A percentile compares a stretch with the other conserved stretches of the same genome.
These are phyloP conservation scores for Philaenus spumarius DNA, from an alignment of 1,140 invertebrate genomes.

Conservation along the genomic window DNA sequence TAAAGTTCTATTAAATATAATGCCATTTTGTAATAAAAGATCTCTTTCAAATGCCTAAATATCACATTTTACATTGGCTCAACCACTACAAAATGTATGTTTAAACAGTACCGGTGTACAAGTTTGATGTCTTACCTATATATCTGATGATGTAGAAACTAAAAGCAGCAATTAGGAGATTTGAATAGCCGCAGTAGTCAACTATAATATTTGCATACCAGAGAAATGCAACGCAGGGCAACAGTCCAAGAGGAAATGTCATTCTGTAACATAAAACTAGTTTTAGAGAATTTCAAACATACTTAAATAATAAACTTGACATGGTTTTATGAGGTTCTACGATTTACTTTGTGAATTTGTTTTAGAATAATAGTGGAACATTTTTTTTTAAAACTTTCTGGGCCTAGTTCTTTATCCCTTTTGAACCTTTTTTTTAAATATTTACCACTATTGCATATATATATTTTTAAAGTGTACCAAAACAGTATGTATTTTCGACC, in stretches of 20 bases:
- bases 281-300: not conserved
- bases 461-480: too few relatives aligned
- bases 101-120: too few relatives aligned
- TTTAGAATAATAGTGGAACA: too few relatives aligned
- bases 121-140: constrained; percentile 42
- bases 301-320: not conserved
- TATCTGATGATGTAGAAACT: constrained; percentile 71
- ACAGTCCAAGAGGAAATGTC: constrained; percentile 40
- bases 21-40: too few relatives aligned
- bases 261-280: not conserved
- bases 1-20: too few relatives aligned
- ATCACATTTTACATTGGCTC: too few relatives aligned
- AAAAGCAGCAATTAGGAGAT: constrained; percentile 72
- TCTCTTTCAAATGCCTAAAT: too few relatives aligned
- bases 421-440: not conserved
- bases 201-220: constrained; percentile 74
- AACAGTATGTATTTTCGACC: too few relatives aligned
- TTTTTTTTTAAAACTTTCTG: too few relatives aligned
- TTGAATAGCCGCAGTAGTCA: constrained; percentile 76
- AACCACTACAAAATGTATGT: too few relatives aligned
- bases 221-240: constrained; percentile 62
- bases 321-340: not conserved
- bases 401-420: too few relatives aligned
- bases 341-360: too few relatives aligned
- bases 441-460: not conserved